Evolutionary conservation across 2,797 vertebrate species (phyloP).

Genomic region (Ctenosaura bakeri): DNA sequence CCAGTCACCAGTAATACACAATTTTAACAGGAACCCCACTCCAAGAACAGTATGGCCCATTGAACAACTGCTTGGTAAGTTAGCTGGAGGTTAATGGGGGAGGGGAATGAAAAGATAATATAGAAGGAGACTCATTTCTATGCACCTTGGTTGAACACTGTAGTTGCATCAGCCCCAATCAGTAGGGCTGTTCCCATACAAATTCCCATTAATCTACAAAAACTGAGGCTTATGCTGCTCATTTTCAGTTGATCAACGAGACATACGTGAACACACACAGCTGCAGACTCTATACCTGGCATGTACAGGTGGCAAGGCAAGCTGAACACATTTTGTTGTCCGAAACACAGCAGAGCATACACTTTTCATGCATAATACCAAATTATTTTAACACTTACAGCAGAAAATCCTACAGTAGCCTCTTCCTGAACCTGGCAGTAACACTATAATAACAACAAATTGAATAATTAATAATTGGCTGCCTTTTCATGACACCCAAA

Average conservation of each 20-base stretch:
- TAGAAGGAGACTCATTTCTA: neutral
- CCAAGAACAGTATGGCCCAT: too few relatives aligned
- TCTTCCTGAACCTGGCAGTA: neutral
- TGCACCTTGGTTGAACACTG: neutral
- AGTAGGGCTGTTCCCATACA: neutral
- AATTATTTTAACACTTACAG: neutral
- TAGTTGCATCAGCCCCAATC: neutral
- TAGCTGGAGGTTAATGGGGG: too few relatives aligned
- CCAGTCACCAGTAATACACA: too few relatives aligned
- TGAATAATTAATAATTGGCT: neutral
- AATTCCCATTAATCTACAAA: neutral
- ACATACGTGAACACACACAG: neutral
- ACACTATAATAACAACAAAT: neutral
- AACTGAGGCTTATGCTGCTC: neutral
- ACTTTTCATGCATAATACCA: neutral
- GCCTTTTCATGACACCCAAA: neutral
- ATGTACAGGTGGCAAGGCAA: neutral
- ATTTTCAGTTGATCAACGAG: neutral
- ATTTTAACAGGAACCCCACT: too few relatives aligned
- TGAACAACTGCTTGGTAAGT: too few relatives aligned
- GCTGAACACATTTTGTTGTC: neutral
- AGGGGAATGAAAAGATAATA: too few relatives aligned
- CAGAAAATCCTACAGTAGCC: neutral
- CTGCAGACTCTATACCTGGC: neutral
- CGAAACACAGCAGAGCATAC: neutral